Evolutionary conservation across 2,888 invertebrate species (phyloP), one percentile per base, ranked within the genome.

Genomic region (Charanyca ferruginea): DNA sequence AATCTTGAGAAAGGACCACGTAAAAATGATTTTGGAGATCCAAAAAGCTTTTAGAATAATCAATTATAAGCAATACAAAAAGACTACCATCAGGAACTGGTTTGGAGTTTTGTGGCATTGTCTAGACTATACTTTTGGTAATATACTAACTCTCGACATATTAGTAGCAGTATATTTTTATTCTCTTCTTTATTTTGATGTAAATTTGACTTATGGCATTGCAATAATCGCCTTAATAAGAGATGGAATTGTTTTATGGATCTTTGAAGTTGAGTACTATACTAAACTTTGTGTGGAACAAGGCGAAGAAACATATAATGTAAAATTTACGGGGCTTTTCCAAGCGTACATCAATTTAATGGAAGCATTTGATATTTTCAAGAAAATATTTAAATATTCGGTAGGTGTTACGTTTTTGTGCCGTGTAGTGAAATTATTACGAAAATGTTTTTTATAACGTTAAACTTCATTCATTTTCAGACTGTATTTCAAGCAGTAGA

Each of bases 211-310:
- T 1, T 68, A 69, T 18, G 60, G 60, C 7, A 16, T 60, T 22
- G 35, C 25, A 22, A 1, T 69, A 13, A 35, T 69, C 16, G 32
- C 52, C 1, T 53, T 68, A 48, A 35, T 68, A 28, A 53, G 48
- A 68, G 53, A 69, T 48, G 68, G 69, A 4, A 41, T 60, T 1
- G 6, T 18, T 16, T 25, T 47, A 3, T 68, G 70, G 68, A 42
- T 69, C 1, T 41, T 32, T 18, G 60, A 68, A 11, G 11, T 69
- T 0, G 35, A 68, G 1, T 9, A 11, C 13, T 53, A 48, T 28
- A 13, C 25, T 42, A 51, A 67, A 25, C 9, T 45, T 7, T 18
- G 18, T 11, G 18, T 48, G 18, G 42, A 53, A 18, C 4, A 51
- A 1, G 44, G 38, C 16, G 55, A 55, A 23, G 25, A 65, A 22